phyloP scores from a whole-genome alignment of 2,113 vertebrate genomes.

The Chionomys nivalis region DNA sequence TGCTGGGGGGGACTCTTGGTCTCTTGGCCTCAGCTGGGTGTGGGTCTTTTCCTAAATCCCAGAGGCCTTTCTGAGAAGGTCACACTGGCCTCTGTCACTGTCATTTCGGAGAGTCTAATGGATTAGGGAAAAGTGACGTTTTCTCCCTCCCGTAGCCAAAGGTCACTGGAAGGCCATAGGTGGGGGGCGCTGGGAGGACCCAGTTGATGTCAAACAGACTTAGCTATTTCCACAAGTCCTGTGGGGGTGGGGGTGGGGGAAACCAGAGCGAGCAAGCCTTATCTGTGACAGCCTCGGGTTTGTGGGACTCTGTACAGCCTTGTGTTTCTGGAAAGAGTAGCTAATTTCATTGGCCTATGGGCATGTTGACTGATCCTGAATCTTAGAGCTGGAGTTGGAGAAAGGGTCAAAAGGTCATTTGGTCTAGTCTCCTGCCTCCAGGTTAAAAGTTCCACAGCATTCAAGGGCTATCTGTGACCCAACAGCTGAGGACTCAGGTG shows the following conservation, averaged over 20 bases:
- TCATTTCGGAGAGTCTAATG: slow-evolving; percentile 45
- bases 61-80: slow-evolving; percentile 11
- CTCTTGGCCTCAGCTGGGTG: slow-evolving; percentile 50
- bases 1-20: slow-evolving; percentile 50
- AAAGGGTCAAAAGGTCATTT: background rate
- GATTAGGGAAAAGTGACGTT: slow-evolving; percentile 48
- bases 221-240: background rate
- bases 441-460: background rate
- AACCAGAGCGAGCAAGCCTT: background rate
- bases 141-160: background rate
- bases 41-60: background rate
- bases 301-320: background rate
- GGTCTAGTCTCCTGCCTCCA: background rate
- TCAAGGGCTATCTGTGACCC: background rate
- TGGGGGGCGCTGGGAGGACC: slow-evolving; percentile 9
- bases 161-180: slow-evolving; percentile 65
- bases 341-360: background rate
- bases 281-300: slow-evolving; percentile 43
- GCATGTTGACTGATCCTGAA: background rate
- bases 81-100: slow-evolving; percentile 28
- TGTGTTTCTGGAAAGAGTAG: background rate
- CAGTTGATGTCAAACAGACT: slow-evolving; percentile 56
- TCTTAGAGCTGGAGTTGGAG: background rate
- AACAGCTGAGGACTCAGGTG: background rate
- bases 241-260: background rate